Conservation (phyloP, 2,113 vertebrate species). For the Falco punctatus region DNA sequence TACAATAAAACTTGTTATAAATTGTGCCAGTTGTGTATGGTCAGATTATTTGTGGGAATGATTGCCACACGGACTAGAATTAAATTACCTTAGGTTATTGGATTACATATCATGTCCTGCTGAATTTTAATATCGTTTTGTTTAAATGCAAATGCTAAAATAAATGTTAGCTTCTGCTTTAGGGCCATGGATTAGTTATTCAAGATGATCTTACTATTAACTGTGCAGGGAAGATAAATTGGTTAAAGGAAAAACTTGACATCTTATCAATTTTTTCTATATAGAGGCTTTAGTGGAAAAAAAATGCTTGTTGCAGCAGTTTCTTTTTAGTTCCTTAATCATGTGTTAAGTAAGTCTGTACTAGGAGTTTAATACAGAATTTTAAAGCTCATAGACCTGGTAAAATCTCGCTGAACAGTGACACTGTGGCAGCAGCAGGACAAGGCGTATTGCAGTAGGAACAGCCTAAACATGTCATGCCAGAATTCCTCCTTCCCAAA, state of each 20-base stretch:
- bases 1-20: conserved; percentile 11
- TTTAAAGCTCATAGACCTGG: neutral
- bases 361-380: neutral
- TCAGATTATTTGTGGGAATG: conserved; percentile 45
- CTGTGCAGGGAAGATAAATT: conserved; percentile 28
- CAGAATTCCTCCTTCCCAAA: neutral
- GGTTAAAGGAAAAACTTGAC: conserved; percentile 42
- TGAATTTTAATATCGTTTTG: conserved; percentile 64
- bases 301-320: conserved; percentile 35
- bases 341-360: neutral
- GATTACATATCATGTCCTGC: conserved; percentile 25
- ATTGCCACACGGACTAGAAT: conserved; percentile 17
- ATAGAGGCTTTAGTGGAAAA: conserved; percentile 32
- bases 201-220: conserved; percentile 51
- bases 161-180: conserved; percentile 59
- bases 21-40: neutral
- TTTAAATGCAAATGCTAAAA: conserved; percentile 70
- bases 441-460: neutral
- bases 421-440: neutral
- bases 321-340: conserved; percentile 40
- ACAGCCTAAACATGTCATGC: neutral
- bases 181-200: conserved; percentile 22
- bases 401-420: neutral
- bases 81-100: neutral
- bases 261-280: conserved; percentile 64